phyloP scores from a whole-genome alignment of 2,797 vertebrate genomes.

The Enteromius afrohamiltoni region DNA sequence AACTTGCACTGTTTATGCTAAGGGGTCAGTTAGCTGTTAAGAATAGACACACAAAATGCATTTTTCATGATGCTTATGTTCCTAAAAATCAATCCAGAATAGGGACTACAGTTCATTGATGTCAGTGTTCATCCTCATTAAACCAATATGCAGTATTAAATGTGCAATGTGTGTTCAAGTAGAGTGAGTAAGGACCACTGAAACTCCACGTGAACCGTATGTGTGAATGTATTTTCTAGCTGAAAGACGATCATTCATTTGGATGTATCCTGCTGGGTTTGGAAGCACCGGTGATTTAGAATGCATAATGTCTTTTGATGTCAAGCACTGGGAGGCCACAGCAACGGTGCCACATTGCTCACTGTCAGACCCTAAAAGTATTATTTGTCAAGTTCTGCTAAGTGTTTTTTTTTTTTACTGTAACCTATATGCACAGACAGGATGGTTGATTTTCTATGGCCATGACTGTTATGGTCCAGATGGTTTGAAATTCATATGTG shows the following conservation, averaged over 20 bases:
- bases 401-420: slow-evolving; percentile 5
- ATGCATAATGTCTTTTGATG: background rate
- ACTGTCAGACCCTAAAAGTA: slow-evolving; percentile 1
- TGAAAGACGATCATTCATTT: slow-evolving; percentile 21
- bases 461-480: slow-evolving; percentile 41
- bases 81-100: background rate
- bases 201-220: slow-evolving; percentile 10
- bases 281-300: background rate
- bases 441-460: slow-evolving; percentile 6
- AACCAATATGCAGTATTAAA: slow-evolving; percentile 21
- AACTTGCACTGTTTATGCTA: background rate
- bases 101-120: background rate
- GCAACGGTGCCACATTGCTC: background rate
- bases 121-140: slow-evolving; percentile 10
- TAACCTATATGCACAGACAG: background rate
- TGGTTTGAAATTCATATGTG: background rate
- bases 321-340: slow-evolving; percentile 13
- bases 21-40: background rate
- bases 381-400: background rate
- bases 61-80: slow-evolving; percentile 5
- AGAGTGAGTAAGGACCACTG: slow-evolving; percentile 1
- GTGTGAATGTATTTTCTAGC: slow-evolving; percentile 38
- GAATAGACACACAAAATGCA: background rate
- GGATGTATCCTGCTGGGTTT: background rate
- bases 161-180: slow-evolving; percentile 21